Evolutionary conservation across 2,888 invertebrate genomes (phyloP), one percentile per base, ranked within the genome.

Genomic region (Andrena hattorfiana): DNA sequence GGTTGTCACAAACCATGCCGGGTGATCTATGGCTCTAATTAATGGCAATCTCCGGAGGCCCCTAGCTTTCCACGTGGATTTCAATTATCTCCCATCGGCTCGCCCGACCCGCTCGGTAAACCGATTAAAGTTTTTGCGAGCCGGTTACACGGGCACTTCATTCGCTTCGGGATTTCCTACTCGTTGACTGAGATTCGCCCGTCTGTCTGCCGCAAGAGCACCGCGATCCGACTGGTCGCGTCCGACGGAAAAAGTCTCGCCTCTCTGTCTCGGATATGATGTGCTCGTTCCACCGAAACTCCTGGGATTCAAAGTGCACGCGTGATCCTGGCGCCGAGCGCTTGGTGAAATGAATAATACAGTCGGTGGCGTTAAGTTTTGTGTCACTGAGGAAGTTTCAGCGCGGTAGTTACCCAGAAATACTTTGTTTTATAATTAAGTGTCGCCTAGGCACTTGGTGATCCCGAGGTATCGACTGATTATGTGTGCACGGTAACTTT

Each of bases 21-120:
- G 83, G 88, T 91, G 92, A 91, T 91, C 90, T 92, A 91, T 91
- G 88, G 87, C 85, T 91, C 90, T 92, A 91, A 91, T 91, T 91
- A 91, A 91, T 92, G 91, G 88, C 87, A 87, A 87, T 89, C 91
- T 87, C 90, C 86, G 84, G 87, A 85, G 89, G 85, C 84, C 79
- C 79, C 84, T 80, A 78, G 89, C 86, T 89, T 89, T 90, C 86
- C 88, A 85, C 90, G 88, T 89, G 88, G 91, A 85, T 92, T 91
- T 91, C 91, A 91, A 91, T 91, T 92, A 91, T 89, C 91, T 90
- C 82, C 85, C 81, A 85, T 85, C 83, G 85, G 85, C 76, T 81
- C 63, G 56, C 56, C 77, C 75, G 72, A 20, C 56, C 77, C 23
- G 30, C 74, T 82, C 83, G 70, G 74, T 86, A 85, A 87, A 85